Conservation (phyloP, 2,888 invertebrate species). For the Zootermopsis nevadensis region DNA sequence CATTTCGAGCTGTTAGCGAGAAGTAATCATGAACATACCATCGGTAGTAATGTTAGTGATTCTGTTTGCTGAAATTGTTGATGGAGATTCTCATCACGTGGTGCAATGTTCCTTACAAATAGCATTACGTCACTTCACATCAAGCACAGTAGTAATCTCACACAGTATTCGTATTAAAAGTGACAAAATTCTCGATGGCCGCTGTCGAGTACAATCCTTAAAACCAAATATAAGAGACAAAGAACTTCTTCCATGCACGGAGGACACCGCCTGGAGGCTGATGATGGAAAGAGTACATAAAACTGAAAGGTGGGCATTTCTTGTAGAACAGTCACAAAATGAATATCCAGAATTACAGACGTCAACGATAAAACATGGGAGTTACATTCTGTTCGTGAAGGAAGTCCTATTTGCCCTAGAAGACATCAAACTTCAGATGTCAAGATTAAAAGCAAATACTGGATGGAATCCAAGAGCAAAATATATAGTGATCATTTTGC, state of each 20-base stretch:
- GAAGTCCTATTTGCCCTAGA: neutral
- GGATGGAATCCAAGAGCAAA: conserved; percentile 20
- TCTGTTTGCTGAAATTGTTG: neutral
- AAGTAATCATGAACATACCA: neutral
- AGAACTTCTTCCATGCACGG: neutral
- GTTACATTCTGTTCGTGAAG: neutral
- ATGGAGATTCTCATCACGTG: neutral
- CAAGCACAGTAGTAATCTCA: neutral
- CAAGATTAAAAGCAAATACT: neutral
- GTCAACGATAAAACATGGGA: neutral
- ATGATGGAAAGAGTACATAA: neutral
- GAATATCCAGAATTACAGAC: neutral
- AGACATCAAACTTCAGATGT: neutral
- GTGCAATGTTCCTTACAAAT: neutral
- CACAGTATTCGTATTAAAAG: neutral
- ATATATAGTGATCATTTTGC: neutral
- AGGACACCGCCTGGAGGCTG: neutral
- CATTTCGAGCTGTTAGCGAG: neutral
- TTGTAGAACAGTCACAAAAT: neutral
- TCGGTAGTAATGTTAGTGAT: neutral
- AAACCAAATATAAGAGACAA: neutral
- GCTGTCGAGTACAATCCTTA: neutral
- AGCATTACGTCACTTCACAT: neutral
- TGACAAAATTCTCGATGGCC: neutral
- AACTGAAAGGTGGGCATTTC: neutral